phyloP scores from a whole-genome alignment of 1,140 invertebrate genomes.

The Lasioglossum baleicum region DNA sequence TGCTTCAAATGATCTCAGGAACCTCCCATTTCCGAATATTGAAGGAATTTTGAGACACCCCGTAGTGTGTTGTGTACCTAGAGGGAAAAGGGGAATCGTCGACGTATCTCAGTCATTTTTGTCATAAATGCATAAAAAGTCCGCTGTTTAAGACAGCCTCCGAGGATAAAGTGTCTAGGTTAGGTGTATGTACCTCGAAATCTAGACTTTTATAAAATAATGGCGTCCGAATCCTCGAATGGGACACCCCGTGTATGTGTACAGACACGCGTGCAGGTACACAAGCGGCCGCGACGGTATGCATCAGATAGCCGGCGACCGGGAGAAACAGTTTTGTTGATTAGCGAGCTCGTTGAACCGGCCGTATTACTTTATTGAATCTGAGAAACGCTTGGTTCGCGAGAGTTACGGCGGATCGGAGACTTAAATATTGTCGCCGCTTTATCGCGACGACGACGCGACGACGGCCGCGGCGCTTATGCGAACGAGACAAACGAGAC shows the following conservation, averaged over 20 bases:
- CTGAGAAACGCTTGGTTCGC: slow-evolving; percentile 46
- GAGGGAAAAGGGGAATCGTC: too few relatives aligned
- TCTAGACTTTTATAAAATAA: too few relatives aligned
- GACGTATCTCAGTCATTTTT: too few relatives aligned
- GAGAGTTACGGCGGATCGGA: slow-evolving; percentile 26
- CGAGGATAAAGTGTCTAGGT: too few relatives aligned
- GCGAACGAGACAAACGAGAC: not conserved
- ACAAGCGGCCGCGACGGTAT: slow-evolving; percentile 24
- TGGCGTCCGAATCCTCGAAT: not conserved
- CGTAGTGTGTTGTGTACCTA: too few relatives aligned
- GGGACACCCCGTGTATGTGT: too few relatives aligned
- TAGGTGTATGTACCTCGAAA: too few relatives aligned
- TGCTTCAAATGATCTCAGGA: too few relatives aligned
- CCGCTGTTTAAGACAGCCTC: too few relatives aligned
- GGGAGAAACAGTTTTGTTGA: slow-evolving; percentile 65
- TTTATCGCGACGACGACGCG: slow-evolving; percentile 18
- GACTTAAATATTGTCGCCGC: slow-evolving; percentile 34
- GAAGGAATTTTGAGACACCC: too few relatives aligned
- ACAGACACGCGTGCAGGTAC: not conserved
- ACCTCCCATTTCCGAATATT: too few relatives aligned
- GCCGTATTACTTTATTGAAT: slow-evolving; percentile 65
- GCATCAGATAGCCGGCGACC: slow-evolving; percentile 50
- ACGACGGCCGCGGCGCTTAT: not conserved
- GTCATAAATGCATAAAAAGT: too few relatives aligned
- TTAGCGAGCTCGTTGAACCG: slow-evolving; percentile 63